Evolutionary conservation across 1,140 invertebrate species (phyloP).

Genomic region (Pemphigus obesinymphae): DNA sequence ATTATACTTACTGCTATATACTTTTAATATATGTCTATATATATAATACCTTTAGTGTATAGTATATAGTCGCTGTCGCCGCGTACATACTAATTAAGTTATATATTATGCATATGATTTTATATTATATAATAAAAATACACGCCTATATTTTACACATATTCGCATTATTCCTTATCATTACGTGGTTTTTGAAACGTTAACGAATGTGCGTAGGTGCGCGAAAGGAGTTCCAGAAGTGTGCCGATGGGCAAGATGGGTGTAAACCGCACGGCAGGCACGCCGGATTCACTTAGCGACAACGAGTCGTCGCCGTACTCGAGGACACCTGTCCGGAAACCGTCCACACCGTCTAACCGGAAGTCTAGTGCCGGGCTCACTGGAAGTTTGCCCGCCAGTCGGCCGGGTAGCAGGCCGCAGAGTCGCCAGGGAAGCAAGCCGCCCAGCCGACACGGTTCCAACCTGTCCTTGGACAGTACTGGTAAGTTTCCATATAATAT

Average conservation of each 20-base stretch:
- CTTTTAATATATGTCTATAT: too few species aligned
- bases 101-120: background rate
- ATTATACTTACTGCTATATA: too few species aligned
- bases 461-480: constrained; percentile 82
- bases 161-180: background rate
- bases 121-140: background rate
- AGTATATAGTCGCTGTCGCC: background rate
- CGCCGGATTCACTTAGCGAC: constrained; percentile 80
- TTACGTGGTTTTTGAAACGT: background rate
- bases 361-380: constrained; percentile 45
- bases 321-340: constrained; percentile 48
- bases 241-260: constrained; percentile 70
- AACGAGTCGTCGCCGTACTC: constrained; percentile 66
- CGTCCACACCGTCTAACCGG: constrained; percentile 43
- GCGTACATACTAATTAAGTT: background rate
- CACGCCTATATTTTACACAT: too few species aligned
- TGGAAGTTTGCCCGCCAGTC: constrained; percentile 57
- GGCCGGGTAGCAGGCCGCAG: constrained; percentile 71
- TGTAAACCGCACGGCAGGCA: constrained; percentile 65
- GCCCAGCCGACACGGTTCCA: constrained; percentile 87
- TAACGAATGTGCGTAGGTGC: constrained; percentile 60
- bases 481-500: too few species aligned
- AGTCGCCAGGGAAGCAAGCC: constrained; percentile 81
- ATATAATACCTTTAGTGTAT: too few species aligned
- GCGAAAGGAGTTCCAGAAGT: constrained; percentile 78